These are phyloP conservation scores for Heteractis magnifica DNA, from an alignment of 92 coral and sea anemone species.

Conservation along the genomic window DNA sequence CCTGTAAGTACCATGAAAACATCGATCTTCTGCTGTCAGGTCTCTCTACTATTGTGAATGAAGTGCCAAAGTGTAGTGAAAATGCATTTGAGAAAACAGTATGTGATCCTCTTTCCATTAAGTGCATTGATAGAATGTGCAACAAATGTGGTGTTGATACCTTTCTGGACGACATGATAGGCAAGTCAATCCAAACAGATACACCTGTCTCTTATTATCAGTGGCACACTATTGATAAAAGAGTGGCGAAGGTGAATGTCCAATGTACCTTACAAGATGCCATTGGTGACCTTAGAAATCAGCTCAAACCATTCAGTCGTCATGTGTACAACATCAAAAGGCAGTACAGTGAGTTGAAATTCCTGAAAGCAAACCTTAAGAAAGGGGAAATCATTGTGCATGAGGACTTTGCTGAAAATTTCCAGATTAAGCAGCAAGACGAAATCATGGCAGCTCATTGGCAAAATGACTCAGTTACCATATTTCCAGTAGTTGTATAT, in stretches of 20 bases:
- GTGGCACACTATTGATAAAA: constrained; percentile 44
- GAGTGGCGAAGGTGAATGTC: constrained; percentile 30
- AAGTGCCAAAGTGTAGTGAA: constrained; percentile 41
- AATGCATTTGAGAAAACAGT: constrained; percentile 36
- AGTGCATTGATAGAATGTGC: constrained; percentile 53
- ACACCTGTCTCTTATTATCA: constrained; percentile 41
- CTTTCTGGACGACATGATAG: constrained; percentile 29
- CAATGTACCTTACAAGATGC: constrained; percentile 43
- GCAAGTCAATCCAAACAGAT: constrained; percentile 19
- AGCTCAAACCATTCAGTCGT: constrained; percentile 55
- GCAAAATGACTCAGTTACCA: constrained; percentile 47
- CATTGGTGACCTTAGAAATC: constrained; percentile 38
- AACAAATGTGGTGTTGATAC: constrained; percentile 54
- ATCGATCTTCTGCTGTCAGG: constrained; percentile 51
- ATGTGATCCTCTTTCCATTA: constrained; percentile 29
- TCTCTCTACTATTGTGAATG: constrained; percentile 28
- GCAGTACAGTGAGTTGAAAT: constrained; percentile 39
- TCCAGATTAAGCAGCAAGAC: constrained; percentile 51
- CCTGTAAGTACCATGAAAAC: constrained; percentile 49
- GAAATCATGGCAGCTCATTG: constrained; percentile 64
- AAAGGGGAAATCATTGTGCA: constrained; percentile 45
- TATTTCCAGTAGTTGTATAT: constrained; percentile 62
- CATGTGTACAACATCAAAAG: constrained; percentile 45
- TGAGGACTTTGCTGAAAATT: constrained; percentile 48
- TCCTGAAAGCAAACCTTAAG: constrained; percentile 41